phyloP scores from a whole-genome alignment of 2,888 invertebrate genomes.

The Synergus japonicus region DNA sequence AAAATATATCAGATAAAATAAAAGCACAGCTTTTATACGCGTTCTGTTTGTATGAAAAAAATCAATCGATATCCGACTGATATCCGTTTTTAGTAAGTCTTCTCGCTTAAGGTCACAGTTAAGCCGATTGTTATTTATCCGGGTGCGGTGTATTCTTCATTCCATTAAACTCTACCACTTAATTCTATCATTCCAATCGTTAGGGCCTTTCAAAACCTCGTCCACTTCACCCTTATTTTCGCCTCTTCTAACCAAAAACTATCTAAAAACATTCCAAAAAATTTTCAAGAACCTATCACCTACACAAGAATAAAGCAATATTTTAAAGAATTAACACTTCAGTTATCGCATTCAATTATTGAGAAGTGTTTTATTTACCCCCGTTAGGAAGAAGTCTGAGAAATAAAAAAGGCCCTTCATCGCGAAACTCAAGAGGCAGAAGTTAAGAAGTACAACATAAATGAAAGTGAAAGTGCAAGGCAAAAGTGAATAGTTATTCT shows the following conservation, averaged over 20 bases:
- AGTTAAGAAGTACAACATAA: background rate
- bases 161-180: slow-evolving; percentile 22
- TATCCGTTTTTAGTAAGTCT: slow-evolving; percentile 54
- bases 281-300: background rate
- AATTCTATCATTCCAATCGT: slow-evolving; percentile 9
- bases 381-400: slow-evolving; percentile 3
- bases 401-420: background rate
- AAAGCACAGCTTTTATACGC: background rate
- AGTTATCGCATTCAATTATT: background rate
- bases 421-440: slow-evolving; percentile 10
- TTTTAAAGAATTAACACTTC: background rate
- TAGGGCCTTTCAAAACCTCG: background rate
- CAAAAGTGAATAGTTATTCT: slow-evolving; percentile 30
- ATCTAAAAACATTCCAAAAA: background rate
- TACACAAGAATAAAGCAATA: background rate
- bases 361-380: background rate
- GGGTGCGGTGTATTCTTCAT: slow-evolving; percentile 51
- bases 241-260: background rate
- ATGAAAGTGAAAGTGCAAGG: slow-evolving; percentile 4
- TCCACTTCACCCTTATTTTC: background rate
- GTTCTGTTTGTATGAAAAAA: slow-evolving; percentile 16
- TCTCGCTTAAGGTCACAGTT: slow-evolving; percentile 71
- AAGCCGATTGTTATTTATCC: slow-evolving; percentile 66
- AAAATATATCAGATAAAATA: no score
- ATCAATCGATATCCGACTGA: slow-evolving; percentile 13